phyloP scores from a whole-genome alignment of 2,888 invertebrate genomes.

The Aleiodes alternator region DNA sequence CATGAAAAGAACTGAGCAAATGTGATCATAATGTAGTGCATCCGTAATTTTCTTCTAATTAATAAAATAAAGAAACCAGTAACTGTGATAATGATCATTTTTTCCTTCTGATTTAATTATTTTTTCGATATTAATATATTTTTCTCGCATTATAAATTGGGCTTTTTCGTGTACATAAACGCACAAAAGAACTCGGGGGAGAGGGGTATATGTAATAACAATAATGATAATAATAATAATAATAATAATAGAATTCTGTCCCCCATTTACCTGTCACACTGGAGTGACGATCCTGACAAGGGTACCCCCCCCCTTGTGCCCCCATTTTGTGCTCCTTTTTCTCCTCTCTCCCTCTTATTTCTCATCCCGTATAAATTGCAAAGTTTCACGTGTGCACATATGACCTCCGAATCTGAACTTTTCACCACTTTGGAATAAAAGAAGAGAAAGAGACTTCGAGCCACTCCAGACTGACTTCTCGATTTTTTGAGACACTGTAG shows the following conservation, averaged over 20 bases:
- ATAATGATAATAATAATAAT: no score
- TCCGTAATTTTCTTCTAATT: no score
- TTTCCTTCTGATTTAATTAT: no score
- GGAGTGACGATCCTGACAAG: slow-evolving; percentile 71
- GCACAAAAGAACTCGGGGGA: not conserved
- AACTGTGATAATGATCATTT: no score
- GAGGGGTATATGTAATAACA: not conserved
- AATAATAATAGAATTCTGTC: slow-evolving; percentile 48
- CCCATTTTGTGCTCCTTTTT: slow-evolving; percentile 29
- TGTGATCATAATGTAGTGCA: no score
- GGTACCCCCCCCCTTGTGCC: slow-evolving; percentile 57
- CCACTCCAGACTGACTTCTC: slow-evolving; percentile 38
- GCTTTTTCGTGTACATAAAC: not conserved
- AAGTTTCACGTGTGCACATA: slow-evolving; percentile 15
- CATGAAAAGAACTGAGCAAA: no score
- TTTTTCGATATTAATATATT: no score
- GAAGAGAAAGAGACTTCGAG: slow-evolving; percentile 16
- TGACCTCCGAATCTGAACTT: not conserved
- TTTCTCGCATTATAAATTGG: not conserved
- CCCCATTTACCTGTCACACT: slow-evolving; percentile 72
- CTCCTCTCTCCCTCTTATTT: slow-evolving; percentile 9
- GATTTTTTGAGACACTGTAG: slow-evolving; percentile 22
- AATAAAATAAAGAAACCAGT: no score
- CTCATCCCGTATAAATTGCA: slow-evolving; percentile 10
- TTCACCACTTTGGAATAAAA: slow-evolving; percentile 12